Evolutionary conservation across 2,888 invertebrate species (phyloP).

Genomic region (Eilema griseolum): DNA sequence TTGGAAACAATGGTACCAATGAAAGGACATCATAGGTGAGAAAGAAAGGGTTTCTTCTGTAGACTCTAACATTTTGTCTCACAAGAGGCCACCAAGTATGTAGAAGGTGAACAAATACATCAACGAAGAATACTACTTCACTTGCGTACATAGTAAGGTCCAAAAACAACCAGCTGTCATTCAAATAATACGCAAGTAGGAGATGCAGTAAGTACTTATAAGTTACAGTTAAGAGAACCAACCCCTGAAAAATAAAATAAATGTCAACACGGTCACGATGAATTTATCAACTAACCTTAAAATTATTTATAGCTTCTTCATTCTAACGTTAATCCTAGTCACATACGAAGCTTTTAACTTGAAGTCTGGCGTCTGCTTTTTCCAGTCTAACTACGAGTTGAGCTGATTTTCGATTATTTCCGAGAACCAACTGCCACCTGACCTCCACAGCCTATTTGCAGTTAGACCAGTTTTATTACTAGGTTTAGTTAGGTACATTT

Average conservation of each 20-base stretch:
- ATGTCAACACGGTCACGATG: not conserved
- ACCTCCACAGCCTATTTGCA: too few relatives aligned
- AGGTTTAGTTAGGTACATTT: too few relatives aligned
- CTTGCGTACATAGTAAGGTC: slow-evolving; percentile 52
- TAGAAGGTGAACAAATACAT: slow-evolving; percentile 65
- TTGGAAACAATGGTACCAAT: slow-evolving; percentile 58
- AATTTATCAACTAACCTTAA: too few relatives aligned
- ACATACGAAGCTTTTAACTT: too few relatives aligned
- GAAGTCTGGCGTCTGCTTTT: too few relatives aligned
- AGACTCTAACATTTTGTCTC: slow-evolving; percentile 67
- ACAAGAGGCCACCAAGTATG: slow-evolving; percentile 73
- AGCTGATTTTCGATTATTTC: too few relatives aligned
- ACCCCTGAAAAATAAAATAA: slow-evolving; percentile 52
- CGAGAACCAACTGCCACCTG: too few relatives aligned
- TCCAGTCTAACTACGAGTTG: too few relatives aligned
- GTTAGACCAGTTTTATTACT: too few relatives aligned
- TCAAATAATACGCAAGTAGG: slow-evolving; percentile 64
- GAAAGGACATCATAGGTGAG: slow-evolving; percentile 66
- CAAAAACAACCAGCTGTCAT: slow-evolving; percentile 40
- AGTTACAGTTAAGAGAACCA: slow-evolving; percentile 60
- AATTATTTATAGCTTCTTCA: too few relatives aligned
- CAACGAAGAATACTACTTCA: slow-evolving; percentile 63
- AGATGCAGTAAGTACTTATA: slow-evolving; percentile 68
- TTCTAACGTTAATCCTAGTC: too few relatives aligned
- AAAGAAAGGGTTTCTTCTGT: slow-evolving; percentile 59